Evolutionary conservation across 2,888 invertebrate species (phyloP).

Genomic region (Drosophila mulleri): DNA sequence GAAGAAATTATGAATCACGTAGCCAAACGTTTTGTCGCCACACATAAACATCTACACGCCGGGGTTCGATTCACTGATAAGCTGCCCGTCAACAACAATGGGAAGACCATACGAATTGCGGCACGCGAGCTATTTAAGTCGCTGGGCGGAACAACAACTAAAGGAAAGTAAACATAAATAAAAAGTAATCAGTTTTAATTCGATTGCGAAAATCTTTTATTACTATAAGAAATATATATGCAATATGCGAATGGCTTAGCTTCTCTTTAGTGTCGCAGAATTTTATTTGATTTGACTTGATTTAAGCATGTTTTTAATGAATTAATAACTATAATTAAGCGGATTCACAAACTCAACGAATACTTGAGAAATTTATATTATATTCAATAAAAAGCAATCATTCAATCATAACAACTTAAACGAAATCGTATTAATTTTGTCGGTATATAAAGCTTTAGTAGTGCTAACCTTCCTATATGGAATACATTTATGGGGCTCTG

Average conservation of each 20-base stretch:
- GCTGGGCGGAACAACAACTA: background rate
- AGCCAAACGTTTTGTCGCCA: slow-evolving; percentile 42
- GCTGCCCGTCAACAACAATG: slow-evolving; percentile 72
- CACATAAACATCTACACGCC: slow-evolving; percentile 61
- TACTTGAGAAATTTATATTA: background rate
- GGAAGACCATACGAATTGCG: slow-evolving; percentile 63
- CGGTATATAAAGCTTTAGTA: no score
- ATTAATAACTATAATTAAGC: no score
- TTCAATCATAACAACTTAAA: background rate
- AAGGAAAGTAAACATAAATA: slow-evolving; percentile 1
- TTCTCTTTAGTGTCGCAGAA: no score
- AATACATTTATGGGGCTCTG: no score
- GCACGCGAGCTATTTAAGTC: slow-evolving; percentile 58
- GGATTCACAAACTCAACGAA: no score
- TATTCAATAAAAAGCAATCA: background rate
- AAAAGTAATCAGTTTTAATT: slow-evolving; percentile 1
- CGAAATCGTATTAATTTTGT: no score
- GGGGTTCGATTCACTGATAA: slow-evolving; percentile 73
- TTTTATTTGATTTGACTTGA: no score
- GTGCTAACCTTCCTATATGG: no score
- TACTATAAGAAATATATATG: no score
- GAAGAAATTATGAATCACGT: slow-evolving; percentile 55
- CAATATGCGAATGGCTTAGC: no score
- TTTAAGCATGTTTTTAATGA: no score
- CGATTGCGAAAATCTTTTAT: background rate